Evolutionary conservation across 2,797 vertebrate genomes (phyloP).

Genomic region (Parauchenoglanis punctatus): DNA sequence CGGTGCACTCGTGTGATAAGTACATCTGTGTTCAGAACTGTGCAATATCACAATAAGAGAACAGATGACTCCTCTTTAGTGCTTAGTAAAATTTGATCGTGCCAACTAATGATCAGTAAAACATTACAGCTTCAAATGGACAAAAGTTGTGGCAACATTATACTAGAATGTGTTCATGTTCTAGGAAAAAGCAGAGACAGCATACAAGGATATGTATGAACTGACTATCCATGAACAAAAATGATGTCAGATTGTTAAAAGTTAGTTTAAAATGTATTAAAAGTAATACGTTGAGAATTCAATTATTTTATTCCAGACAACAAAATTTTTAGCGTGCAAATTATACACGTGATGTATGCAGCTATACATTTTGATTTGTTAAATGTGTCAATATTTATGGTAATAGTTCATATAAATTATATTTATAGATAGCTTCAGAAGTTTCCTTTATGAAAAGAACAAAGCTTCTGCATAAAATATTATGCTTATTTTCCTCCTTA

Average conservation of each 20-base stretch:
- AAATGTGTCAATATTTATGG: slow-evolving; percentile 27
- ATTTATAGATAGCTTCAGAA: slow-evolving; percentile 44
- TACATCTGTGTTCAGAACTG: slow-evolving; percentile 11
- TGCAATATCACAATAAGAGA: slow-evolving; percentile 25
- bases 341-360: neutral
- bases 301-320: neutral
- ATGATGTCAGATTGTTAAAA: neutral
- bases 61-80: neutral
- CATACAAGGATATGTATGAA: neutral
- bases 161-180: neutral
- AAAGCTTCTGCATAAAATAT: slow-evolving; percentile 45
- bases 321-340: neutral
- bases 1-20: neutral
- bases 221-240: neutral
- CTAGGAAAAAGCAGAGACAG: slow-evolving; percentile 1
- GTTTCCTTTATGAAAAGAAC: slow-evolving; percentile 43
- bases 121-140: neutral
- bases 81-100: neutral
- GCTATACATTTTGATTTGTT: slow-evolving; percentile 26
- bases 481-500: slow-evolving; percentile 29
- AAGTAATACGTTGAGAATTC: neutral
- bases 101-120: slow-evolving; percentile 6
- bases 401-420: slow-evolving; percentile 35
- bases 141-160: neutral
- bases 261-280: neutral